These are phyloP conservation scores for Eulemur albifrons DNA, from an alignment of 2,797 vertebrate species.

Conservation along the genomic window DNA sequence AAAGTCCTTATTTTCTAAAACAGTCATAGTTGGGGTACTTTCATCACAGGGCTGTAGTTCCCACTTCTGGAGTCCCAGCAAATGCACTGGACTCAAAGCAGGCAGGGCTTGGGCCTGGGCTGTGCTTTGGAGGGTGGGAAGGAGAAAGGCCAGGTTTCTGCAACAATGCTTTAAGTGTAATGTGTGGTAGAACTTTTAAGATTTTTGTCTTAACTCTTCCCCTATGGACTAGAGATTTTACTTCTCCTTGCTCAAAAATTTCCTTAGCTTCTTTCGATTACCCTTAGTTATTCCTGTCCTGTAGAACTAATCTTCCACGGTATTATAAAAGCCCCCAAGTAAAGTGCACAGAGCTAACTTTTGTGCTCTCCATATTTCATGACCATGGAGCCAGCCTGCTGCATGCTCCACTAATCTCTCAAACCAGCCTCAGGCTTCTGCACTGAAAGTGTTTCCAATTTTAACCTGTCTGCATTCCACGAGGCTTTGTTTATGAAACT, in stretches of 20 bases:
- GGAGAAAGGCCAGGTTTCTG: neutral
- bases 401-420: slow-evolving; percentile 29
- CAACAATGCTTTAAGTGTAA: neutral
- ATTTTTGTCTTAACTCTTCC: neutral
- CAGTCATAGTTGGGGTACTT: neutral
- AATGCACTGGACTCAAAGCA: neutral
- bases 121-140: neutral
- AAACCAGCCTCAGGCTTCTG: neutral
- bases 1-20: neutral
- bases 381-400: neutral
- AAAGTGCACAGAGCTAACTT: neutral
- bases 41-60: neutral
- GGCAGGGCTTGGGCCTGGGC: neutral
- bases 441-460: neutral
- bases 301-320: neutral
- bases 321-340: neutral
- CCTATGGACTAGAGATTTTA: neutral
- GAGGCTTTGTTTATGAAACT: slow-evolving; percentile 21
- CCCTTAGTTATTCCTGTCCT: neutral
- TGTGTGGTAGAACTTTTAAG: neutral
- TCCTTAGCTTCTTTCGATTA: neutral
- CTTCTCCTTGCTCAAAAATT: neutral
- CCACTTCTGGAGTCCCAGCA: neutral
- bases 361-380: neutral
- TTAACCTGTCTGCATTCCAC: slow-evolving; percentile 5